Conservation (phyloP, 1,140 invertebrate genomes). For the Vollenhovia emeryi region DNA sequence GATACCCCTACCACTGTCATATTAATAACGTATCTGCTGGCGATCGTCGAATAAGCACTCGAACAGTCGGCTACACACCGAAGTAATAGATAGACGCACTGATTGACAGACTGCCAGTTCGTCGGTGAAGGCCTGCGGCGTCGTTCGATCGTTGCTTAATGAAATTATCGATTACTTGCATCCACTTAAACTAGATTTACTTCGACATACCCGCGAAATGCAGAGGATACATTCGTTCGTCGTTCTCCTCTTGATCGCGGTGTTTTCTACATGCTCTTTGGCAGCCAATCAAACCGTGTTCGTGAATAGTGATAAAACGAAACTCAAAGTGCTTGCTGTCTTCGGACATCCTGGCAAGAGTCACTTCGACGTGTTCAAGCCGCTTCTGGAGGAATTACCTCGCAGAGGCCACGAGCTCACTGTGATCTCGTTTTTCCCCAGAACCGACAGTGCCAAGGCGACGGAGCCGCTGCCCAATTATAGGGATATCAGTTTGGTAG, state of each 20-base stretch:
- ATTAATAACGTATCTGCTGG: background rate
- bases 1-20: background rate
- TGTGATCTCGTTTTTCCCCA: constrained; percentile 88
- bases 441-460: constrained; percentile 71
- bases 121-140: background rate
- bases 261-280: background rate
- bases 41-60: background rate
- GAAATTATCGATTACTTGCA: background rate
- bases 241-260: background rate
- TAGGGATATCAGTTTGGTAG: constrained; percentile 85
- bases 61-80: background rate
- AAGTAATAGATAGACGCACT: background rate
- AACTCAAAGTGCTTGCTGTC: constrained; percentile 87
- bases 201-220: background rate
- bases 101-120: background rate
- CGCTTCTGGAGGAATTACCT: constrained; percentile 88
- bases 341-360: constrained; percentile 89
- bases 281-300: background rate
- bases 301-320: background rate
- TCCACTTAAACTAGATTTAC: background rate
- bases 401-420: constrained; percentile 89
- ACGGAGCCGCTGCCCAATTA: constrained; percentile 85
- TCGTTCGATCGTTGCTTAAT: background rate
- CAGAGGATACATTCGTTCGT: background rate
- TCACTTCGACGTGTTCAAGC: constrained; percentile 89